Evolutionary conservation across 2,113 vertebrate species (phyloP).

Genomic region (Saguinus imperator): DNA sequence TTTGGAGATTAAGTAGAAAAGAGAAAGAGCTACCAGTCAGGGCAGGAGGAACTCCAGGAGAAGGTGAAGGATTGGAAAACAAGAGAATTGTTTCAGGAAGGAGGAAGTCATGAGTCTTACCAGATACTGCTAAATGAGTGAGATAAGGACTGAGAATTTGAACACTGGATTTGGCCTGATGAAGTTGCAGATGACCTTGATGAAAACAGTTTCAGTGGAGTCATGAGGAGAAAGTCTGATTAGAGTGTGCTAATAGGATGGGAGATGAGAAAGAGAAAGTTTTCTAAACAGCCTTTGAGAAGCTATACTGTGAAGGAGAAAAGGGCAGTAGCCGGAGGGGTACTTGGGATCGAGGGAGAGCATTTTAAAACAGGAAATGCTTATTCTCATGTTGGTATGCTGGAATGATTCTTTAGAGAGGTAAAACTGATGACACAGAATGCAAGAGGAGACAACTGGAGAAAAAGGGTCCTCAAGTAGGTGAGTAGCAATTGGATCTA

Average conservation of each 20-base stretch:
- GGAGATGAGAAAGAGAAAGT: neutral
- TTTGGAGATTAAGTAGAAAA: neutral
- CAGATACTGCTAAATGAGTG: neutral
- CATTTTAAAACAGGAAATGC: neutral
- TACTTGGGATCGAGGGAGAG: neutral
- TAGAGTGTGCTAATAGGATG: neutral
- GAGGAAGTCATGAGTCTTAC: neutral
- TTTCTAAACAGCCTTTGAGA: neutral
- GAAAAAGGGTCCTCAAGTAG: neutral
- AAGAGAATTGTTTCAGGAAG: conserved; percentile 38
- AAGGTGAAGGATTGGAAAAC: neutral
- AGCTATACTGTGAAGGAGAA: conserved; percentile 11
- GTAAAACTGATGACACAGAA: neutral
- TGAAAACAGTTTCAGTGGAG: neutral
- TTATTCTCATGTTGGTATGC: neutral
- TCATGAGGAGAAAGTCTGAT: neutral
- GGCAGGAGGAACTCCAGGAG: neutral
- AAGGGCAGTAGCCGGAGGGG: neutral
- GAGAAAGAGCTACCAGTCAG: neutral
- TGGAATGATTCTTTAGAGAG: neutral
- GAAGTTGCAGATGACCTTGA: neutral
- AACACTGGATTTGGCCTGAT: neutral
- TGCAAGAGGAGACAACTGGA: neutral
- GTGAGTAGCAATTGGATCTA: neutral
- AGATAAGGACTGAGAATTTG: conserved; percentile 1